Conservation (phyloP, 1,140 invertebrate species). For the Euura lappo region DNA sequence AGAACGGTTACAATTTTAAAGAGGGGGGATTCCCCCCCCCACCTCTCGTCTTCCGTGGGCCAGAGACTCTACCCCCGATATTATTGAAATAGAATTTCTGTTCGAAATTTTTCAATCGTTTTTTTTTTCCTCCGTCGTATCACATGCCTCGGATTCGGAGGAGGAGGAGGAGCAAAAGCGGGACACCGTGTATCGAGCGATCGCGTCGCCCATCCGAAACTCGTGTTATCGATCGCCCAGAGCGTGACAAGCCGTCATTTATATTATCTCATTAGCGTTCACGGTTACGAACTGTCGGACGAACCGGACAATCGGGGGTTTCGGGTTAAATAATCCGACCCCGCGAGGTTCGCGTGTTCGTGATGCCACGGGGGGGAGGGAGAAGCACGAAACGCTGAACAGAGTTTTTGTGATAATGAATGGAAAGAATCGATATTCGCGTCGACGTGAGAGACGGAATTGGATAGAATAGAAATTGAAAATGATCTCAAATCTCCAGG, state of each 20-base stretch:
- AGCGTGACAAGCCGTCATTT: slow-evolving; percentile 10
- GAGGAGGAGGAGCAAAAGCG: too few relatives aligned
- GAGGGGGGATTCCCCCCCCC: neutral
- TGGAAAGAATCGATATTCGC: too few relatives aligned
- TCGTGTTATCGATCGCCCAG: neutral
- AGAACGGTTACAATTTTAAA: slow-evolving; percentile 5
- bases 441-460: too few relatives aligned
- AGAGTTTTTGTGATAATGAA: too few relatives aligned
- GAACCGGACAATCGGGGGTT: neutral
- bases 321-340: neutral
- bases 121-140: neutral
- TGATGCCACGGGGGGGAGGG: too few relatives aligned
- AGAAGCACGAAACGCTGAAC: too few relatives aligned
- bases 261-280: slow-evolving; percentile 10
- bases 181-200: neutral
- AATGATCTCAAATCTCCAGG: too few relatives aligned
- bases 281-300: neutral
- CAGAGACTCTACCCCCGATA: too few relatives aligned
- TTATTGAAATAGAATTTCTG: neutral
- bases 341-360: neutral
- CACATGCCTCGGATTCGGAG: too few relatives aligned
- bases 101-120: neutral
- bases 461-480: too few relatives aligned
- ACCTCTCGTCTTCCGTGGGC: neutral
- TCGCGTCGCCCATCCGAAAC: too few relatives aligned